phyloP scores from a whole-genome alignment of 2,888 invertebrate species.

The Agrilus mali region DNA sequence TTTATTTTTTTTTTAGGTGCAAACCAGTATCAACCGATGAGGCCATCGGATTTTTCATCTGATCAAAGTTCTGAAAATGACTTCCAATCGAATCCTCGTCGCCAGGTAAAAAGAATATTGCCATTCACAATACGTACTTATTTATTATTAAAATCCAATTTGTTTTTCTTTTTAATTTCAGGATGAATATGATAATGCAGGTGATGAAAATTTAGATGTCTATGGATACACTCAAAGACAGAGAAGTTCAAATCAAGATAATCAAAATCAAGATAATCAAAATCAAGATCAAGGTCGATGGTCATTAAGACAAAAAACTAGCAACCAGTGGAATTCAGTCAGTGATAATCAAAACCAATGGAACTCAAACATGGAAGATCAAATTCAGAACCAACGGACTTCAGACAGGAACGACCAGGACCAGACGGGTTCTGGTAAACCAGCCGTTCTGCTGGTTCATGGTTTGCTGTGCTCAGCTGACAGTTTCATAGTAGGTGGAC shows the following conservation, averaged over 20 bases:
- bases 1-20: neutral
- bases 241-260: too few relatives aligned
- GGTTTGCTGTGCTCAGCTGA: constrained; percentile 62
- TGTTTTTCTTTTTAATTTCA: neutral
- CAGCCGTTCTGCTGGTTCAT: constrained; percentile 57
- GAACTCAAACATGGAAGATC: too few relatives aligned
- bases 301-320: too few relatives aligned
- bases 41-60: neutral
- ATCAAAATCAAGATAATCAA: too few relatives aligned
- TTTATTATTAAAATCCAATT: too few relatives aligned
- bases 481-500: constrained; percentile 59
- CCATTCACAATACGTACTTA: too few relatives aligned
- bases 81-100: too few relatives aligned
- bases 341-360: too few relatives aligned
- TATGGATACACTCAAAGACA: neutral
- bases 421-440: constrained; percentile 20
- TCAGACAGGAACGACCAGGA: constrained; percentile 16
- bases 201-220: neutral
- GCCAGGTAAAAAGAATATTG: too few relatives aligned
- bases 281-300: too few relatives aligned
- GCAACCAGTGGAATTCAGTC: too few relatives aligned
- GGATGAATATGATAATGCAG: neutral
- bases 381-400: neutral
- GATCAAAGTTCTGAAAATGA: too few relatives aligned
- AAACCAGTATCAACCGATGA: neutral